A percentile compares a stretch with the other conserved stretches of the same genome.
Conservation (phyloP, 1,140 invertebrate genomes). For the Platyura marginata region DNA sequence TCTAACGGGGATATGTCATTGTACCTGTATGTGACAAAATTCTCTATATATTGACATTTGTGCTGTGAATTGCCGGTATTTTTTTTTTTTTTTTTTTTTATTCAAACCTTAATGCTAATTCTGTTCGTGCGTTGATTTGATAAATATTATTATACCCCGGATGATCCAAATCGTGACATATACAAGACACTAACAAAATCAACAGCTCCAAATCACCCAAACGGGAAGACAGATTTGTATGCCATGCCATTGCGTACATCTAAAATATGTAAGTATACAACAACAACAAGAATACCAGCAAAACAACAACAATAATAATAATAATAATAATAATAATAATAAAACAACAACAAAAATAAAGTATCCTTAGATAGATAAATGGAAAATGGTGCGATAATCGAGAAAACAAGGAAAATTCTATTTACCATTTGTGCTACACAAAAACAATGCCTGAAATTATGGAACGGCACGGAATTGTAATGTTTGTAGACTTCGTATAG, state of each 20-base stretch:
- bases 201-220: slow-evolving; percentile 59
- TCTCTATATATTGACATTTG: no score
- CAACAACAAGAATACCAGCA: neutral
- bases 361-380: no score
- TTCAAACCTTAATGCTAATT: slow-evolving; percentile 47
- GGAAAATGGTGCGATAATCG: no score
- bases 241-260: slow-evolving; percentile 76
- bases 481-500: slow-evolving; percentile 69
- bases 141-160: slow-evolving; percentile 83
- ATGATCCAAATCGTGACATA: slow-evolving; percentile 84
- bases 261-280: slow-evolving; percentile 19
- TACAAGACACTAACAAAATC: slow-evolving; percentile 62
- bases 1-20: slow-evolving; percentile 80
- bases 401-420: slow-evolving; percentile 6
- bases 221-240: slow-evolving; percentile 44
- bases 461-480: slow-evolving; percentile 80
- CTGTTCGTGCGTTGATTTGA: slow-evolving; percentile 74
- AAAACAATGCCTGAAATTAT: slow-evolving; percentile 80
- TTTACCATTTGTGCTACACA: slow-evolving; percentile 82
- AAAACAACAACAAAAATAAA: neutral
- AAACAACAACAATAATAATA: neutral
- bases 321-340: neutral
- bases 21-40: slow-evolving; percentile 28
- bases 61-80: neutral
- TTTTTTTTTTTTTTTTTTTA: neutral